Evolutionary conservation across 2,888 invertebrate genomes (phyloP).

Genomic region (Platypus cylindrus): DNA sequence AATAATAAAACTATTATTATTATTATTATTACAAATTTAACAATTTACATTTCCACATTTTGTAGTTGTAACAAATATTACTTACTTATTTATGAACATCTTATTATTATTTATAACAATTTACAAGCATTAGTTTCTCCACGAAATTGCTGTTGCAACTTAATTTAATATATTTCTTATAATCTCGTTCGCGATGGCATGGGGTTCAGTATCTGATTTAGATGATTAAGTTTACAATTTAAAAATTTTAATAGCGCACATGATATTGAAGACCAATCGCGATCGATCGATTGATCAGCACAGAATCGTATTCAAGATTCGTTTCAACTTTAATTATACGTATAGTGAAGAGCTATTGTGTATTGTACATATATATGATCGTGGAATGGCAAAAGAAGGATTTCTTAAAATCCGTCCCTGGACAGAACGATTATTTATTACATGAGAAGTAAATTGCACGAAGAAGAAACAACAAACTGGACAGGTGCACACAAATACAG

Average conservation of each 20-base stretch:
- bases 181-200: no score
- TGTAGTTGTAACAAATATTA: no score
- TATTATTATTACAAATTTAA: no score
- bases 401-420: not conserved
- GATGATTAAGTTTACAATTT: constrained; percentile 8
- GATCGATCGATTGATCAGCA: no score
- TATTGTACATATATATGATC: no score
- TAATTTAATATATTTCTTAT: constrained; percentile 3
- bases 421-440: no score
- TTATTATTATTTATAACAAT: no score
- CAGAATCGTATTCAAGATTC: constrained; percentile 4
- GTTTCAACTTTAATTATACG: not conserved
- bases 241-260: constrained; percentile 8
- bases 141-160: not conserved
- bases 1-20: no score
- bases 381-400: not conserved
- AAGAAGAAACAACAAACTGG: not conserved
- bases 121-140: no score
- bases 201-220: constrained; percentile 8
- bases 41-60: no score
- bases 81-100: no score
- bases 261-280: constrained; percentile 4
- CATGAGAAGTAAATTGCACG: not conserved
- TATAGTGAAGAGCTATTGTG: no score
- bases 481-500: constrained; percentile 1